Base-by-base conservation (phyloP, 2,113 vertebrate genomes). In the Corapipo altera region DNA sequence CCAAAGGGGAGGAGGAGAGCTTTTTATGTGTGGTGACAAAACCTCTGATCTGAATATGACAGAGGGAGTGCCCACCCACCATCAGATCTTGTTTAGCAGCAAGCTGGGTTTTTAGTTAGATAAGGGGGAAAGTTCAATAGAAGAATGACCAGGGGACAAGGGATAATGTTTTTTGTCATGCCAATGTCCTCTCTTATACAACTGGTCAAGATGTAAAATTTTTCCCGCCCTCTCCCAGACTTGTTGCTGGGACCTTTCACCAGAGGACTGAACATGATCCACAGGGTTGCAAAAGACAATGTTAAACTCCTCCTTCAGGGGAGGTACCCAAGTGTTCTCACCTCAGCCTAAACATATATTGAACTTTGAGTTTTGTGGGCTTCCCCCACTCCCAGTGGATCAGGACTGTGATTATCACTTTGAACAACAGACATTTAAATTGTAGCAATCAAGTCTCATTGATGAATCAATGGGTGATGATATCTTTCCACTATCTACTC, bases 301-400 rank as follows among this genome's bases (percentile, higher is more conserved):
- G 15, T 35, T 35, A 61, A 52, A 19, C 20, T 23, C 11, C 12
- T 7, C 7, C 5, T 4, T 11, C 10, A 13, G 3, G 18, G 37
- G 12, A 52, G 3, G 4, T n/a, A 30, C 8, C 30, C 41, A 24
- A 8, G 15, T 4, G 1, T 21, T 51, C 44, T 16, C 26, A 21
- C 20, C 26, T 24, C 11, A n/a, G 24, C 15, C 20, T 58, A 24
- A 32, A 37, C 0, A 0, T 18, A 3, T 49, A 5, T n/a, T 11
- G 44, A 58, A 43, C 10, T 43, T 43, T 14, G 20, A 26, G 46
- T 26, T 58, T 58, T 2, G 0, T 43, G n/a, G 10, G n/a, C 20
- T 58, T 43, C 10, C 20, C 16, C 44, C 30, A 35, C 4, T 7
- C 5, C 16, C 8, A 8, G 16, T 2, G 2, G 62, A 41, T 41